Evolutionary conservation across 2,113 vertebrate genomes (phyloP).

Genomic region (Colaptes auratus): DNA sequence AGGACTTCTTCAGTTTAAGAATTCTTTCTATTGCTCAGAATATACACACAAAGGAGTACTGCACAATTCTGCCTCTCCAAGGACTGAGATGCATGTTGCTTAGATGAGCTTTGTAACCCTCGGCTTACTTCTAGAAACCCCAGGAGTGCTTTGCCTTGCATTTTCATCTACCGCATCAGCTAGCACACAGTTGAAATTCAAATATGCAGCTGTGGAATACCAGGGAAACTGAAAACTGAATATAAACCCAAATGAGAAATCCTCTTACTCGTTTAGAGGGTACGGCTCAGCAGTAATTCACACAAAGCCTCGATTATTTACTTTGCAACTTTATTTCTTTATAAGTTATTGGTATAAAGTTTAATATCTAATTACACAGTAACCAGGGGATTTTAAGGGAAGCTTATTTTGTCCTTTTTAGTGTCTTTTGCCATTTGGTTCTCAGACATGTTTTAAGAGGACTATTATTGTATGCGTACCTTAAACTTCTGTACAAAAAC

Average conservation of each 20-base stretch:
- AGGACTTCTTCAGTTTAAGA: not conserved
- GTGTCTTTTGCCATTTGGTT: conserved; percentile 53
- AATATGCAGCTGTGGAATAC: not conserved
- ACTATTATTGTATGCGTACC: conserved; percentile 38
- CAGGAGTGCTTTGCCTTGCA: not conserved
- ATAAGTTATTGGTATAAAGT: conserved; percentile 56
- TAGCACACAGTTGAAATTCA: not conserved
- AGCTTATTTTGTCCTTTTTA: conserved; percentile 61
- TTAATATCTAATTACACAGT: conserved; percentile 61
- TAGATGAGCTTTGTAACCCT: not conserved
- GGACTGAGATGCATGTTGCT: not conserved
- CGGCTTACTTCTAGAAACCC: not conserved
- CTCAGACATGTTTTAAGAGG: conserved; percentile 38
- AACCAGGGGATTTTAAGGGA: conserved; percentile 53
- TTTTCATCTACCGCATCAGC: not conserved
- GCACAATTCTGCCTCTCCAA: not conserved
- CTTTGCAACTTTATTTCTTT: conserved; percentile 66
- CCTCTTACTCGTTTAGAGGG: not conserved
- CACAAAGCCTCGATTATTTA: conserved; percentile 41
- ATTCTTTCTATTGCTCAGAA: not conserved
- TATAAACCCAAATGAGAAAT: not conserved
- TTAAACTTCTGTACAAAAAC: conserved; percentile 51
- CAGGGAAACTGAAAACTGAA: not conserved
- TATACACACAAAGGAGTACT: not conserved
- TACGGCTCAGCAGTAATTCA: conserved; percentile 29